phyloP scores from a whole-genome alignment of 2,888 invertebrate species.

The Erannis defoliaria region DNA sequence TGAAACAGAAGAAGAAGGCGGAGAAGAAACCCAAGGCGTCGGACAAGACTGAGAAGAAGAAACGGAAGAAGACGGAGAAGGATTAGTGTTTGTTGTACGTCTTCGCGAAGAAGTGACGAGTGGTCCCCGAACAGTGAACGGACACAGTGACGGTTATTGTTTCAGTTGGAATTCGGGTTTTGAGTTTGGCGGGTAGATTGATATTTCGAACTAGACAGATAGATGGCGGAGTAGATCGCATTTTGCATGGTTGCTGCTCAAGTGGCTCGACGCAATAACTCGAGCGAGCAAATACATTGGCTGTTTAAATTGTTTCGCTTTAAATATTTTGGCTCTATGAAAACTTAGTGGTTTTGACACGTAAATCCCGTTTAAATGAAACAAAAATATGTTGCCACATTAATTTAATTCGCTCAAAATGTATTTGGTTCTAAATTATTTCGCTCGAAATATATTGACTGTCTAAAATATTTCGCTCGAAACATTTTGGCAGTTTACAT shows the following conservation, averaged over 20 bases:
- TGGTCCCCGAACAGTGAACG: slow-evolving; percentile 33
- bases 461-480: no score
- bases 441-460: no score
- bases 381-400: no score
- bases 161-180: slow-evolving; percentile 27
- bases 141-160: slow-evolving; percentile 39
- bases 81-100: slow-evolving; percentile 81
- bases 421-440: no score
- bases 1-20: slow-evolving; percentile 57
- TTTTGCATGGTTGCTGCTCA: slow-evolving; percentile 11
- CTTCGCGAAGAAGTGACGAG: slow-evolving; percentile 63
- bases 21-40: slow-evolving; percentile 56
- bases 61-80: slow-evolving; percentile 75
- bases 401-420: no score
- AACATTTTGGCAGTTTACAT: no score
- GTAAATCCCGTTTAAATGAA: no score
- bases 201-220: slow-evolving; percentile 39
- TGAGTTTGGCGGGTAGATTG: slow-evolving; percentile 48
- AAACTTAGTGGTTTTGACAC: no score
- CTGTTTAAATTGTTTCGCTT: no score
- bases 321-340: no score
- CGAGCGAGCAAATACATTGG: no score
- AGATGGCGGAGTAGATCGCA: not conserved
- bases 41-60: slow-evolving; percentile 55
- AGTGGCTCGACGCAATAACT: no score